Percentiles rank a stretch among this genome's conserved stretches.
These are phyloP conservation scores for Ophion ellenae DNA, from an alignment of 2,888 invertebrate genomes.

Conservation along the genomic window DNA sequence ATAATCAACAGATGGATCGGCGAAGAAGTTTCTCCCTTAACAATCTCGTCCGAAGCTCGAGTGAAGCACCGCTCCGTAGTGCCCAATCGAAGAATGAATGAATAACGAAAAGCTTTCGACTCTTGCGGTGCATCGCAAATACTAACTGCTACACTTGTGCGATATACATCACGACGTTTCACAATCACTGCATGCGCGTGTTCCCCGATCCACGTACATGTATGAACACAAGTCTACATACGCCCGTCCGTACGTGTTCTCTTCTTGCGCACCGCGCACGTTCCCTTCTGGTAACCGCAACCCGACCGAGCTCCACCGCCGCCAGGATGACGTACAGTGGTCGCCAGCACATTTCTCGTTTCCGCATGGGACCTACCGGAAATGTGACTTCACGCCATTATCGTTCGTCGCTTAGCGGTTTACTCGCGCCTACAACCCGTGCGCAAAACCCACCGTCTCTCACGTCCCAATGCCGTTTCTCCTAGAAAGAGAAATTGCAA, in stretches of 20 bases:
- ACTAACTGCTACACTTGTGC: conserved; percentile 46
- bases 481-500: conserved; percentile 31
- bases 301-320: conserved; percentile 60
- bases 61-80: conserved; percentile 49
- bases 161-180: conserved; percentile 46
- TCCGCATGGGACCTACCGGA: conserved; percentile 64
- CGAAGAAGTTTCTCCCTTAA: conserved; percentile 31
- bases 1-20: conserved; percentile 29
- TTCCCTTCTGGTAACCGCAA: conserved; percentile 59
- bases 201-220: not conserved
- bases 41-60: conserved; percentile 26
- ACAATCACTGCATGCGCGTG: conserved; percentile 15
- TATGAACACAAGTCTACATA: conserved; percentile 2
- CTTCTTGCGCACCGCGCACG: conserved; percentile 14
- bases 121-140: conserved; percentile 45
- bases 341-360: conserved; percentile 66
- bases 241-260: conserved; percentile 19
- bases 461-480: not conserved
- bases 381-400: conserved; percentile 67
- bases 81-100: conserved; percentile 47
- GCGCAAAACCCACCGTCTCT: conserved; percentile 21
- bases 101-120: conserved; percentile 53
- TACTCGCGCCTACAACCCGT: conserved; percentile 36
- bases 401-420: conserved; percentile 67
- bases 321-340: conserved; percentile 66